Conservation (phyloP, 35 echinoderm and acorn worm genomes). For the Patiria miniata region DNA sequence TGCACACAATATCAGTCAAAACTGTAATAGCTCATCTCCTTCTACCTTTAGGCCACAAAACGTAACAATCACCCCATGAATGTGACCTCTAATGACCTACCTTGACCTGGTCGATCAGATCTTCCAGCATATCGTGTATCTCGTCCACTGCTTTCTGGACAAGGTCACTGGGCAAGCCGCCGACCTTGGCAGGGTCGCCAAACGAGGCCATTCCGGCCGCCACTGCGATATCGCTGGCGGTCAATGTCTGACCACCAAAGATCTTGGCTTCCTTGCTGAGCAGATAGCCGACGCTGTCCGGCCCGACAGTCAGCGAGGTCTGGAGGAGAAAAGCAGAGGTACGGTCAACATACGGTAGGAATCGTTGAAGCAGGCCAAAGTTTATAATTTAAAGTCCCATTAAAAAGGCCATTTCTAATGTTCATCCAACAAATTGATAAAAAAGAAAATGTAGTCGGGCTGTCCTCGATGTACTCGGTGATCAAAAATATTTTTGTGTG, state of each 20-base stretch:
- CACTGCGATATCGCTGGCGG: slow-evolving; percentile 79
- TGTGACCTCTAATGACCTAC: slow-evolving; percentile 31
- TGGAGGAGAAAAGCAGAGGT: not conserved
- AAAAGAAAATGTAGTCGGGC: too few species aligned
- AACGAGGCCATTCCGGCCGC: slow-evolving; percentile 58
- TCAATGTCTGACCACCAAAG: slow-evolving; percentile 81
- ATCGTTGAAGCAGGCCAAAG: not conserved
- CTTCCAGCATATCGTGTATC: slow-evolving; percentile 81
- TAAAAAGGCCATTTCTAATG: too few species aligned
- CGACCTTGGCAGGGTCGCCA: slow-evolving; percentile 54
- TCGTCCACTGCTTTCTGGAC: slow-evolving; percentile 53
- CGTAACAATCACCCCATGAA: too few species aligned
- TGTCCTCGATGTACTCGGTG: too few species aligned
- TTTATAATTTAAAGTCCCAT: not conserved
- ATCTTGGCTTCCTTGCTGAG: slow-evolving; percentile 48
- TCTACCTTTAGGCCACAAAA: too few species aligned
- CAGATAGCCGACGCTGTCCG: slow-evolving; percentile 78
- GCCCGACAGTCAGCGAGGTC: slow-evolving; percentile 66
- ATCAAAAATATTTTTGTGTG: not conserved
- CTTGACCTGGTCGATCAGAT: slow-evolving; percentile 85
- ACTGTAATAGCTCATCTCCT: too few species aligned
- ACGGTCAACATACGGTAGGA: not conserved
- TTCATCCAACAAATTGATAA: too few species aligned
- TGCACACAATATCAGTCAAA: too few species aligned
- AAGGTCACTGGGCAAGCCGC: slow-evolving; percentile 27